Evolutionary conservation across 2,113 vertebrate species (phyloP).

Genomic region (Tamias sibiricus): DNA sequence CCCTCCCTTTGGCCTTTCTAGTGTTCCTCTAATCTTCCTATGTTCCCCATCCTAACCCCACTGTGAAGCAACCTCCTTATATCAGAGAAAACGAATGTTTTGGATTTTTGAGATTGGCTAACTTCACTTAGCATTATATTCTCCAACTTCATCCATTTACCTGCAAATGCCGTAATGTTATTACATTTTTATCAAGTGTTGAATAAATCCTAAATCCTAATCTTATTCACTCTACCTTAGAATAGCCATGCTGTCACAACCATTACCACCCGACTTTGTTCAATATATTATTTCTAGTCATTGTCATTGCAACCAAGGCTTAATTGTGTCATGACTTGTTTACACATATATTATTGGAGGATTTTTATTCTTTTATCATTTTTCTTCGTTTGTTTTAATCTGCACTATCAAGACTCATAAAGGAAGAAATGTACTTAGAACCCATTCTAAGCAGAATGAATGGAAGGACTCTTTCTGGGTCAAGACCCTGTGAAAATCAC

Average conservation of each 20-base stretch:
- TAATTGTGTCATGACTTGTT: background rate
- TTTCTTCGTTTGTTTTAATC: background rate
- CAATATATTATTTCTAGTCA: background rate
- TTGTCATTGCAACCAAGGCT: background rate
- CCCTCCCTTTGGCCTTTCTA: too few relatives aligned
- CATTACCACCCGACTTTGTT: background rate
- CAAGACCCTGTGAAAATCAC: background rate
- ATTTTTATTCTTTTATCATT: background rate
- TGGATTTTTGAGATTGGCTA: too few relatives aligned
- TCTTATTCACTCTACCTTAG: background rate
- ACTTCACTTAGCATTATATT: too few relatives aligned
- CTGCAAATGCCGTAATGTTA: too few relatives aligned
- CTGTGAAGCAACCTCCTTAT: too few relatives aligned
- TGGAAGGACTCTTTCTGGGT: background rate
- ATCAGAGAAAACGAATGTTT: too few relatives aligned
- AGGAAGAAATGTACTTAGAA: background rate
- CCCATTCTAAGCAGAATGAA: background rate
- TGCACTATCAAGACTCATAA: background rate
- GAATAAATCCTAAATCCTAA: conserved; percentile 13
- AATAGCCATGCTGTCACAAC: background rate
- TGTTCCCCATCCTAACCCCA: too few relatives aligned
- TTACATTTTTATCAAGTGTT: background rate
- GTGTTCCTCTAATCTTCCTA: too few relatives aligned
- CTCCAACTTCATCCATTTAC: too few relatives aligned
- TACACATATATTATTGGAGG: background rate